Evolutionary conservation across 2,888 invertebrate species (phyloP).

Genomic region (Melipona beecheii): DNA sequence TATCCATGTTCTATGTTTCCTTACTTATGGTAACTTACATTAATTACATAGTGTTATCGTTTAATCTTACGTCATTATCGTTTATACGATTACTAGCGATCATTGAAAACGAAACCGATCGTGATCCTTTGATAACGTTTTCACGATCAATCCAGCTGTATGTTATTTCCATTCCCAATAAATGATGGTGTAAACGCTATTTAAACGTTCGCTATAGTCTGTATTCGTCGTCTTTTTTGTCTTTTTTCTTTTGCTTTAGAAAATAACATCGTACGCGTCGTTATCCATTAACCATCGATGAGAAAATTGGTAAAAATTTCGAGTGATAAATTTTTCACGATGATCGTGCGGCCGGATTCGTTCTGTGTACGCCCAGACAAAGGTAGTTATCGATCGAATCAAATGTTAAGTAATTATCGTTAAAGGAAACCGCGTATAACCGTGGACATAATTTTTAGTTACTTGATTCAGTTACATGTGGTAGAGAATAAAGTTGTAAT

Average conservation of each 20-base stretch:
- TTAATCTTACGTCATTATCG: constrained; percentile 4
- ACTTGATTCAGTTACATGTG: background rate
- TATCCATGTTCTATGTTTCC: constrained; percentile 40
- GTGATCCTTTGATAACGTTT: background rate
- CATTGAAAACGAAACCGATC: constrained; percentile 23
- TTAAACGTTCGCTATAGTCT: constrained; percentile 13
- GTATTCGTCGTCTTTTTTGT: background rate
- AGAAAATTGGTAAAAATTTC: constrained; percentile 37
- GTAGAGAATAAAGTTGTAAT: background rate
- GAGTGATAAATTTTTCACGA: constrained; percentile 28
- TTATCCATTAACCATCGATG: constrained; percentile 24
- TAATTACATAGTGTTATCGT: constrained; percentile 18
- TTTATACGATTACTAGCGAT: constrained; percentile 23
- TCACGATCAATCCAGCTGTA: constrained; percentile 18
- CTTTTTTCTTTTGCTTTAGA: constrained; percentile 5
- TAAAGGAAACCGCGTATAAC: background rate
- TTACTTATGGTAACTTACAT: constrained; percentile 26
- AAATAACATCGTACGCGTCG: constrained; percentile 13
- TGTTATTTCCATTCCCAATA: background rate
- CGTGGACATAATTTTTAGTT: background rate
- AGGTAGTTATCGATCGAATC: background rate
- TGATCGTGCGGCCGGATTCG: constrained; percentile 6
- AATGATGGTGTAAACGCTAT: background rate
- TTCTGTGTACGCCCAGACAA: background rate
- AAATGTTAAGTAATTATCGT: constrained; percentile 6